Percentiles rank a stretch among this genome's conserved stretches.
These are phyloP conservation scores for Formica aserva DNA, from an alignment of 2,888 invertebrate genomes.

Conservation along the genomic window DNA sequence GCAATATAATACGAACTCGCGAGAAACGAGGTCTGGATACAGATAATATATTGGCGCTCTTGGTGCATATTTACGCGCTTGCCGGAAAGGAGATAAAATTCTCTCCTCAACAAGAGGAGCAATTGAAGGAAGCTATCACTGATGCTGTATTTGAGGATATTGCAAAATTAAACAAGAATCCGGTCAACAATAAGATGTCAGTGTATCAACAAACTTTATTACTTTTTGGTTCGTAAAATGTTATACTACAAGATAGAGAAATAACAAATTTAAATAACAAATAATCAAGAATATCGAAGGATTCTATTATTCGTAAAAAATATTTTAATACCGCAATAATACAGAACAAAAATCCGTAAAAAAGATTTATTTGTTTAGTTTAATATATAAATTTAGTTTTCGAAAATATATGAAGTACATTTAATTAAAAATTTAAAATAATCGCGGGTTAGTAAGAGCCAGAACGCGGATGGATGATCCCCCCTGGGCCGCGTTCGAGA, in stretches of 20 bases:
- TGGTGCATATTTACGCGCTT: conserved; percentile 89
- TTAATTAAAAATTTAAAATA: not conserved
- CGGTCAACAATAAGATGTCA: conserved; percentile 74
- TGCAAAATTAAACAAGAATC: conserved; percentile 79
- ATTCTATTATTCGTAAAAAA: conserved; percentile 11
- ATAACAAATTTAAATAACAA: not conserved
- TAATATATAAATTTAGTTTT: not conserved
- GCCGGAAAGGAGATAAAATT: conserved; percentile 88
- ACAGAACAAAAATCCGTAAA: not conserved
- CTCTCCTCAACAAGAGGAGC: conserved; percentile 86
- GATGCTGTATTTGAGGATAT: conserved; percentile 88
- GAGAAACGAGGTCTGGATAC: conserved; percentile 87
- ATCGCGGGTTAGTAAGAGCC: too few species aligned
- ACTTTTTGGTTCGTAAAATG: conserved; percentile 75
- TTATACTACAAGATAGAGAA: not conserved
- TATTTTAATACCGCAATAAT: not conserved
- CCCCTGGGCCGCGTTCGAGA: too few species aligned
- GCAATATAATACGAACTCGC: conserved; percentile 87
- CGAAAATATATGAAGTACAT: not conserved
- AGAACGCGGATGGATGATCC: too few species aligned
- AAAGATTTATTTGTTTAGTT: not conserved
- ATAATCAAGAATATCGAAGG: not conserved
- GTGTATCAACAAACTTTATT: conserved; percentile 81
- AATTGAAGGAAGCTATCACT: conserved; percentile 86
- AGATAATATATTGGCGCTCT: conserved; percentile 88